Conservation (phyloP, 2,113 vertebrate species). For the Siphamia tubifer region DNA sequence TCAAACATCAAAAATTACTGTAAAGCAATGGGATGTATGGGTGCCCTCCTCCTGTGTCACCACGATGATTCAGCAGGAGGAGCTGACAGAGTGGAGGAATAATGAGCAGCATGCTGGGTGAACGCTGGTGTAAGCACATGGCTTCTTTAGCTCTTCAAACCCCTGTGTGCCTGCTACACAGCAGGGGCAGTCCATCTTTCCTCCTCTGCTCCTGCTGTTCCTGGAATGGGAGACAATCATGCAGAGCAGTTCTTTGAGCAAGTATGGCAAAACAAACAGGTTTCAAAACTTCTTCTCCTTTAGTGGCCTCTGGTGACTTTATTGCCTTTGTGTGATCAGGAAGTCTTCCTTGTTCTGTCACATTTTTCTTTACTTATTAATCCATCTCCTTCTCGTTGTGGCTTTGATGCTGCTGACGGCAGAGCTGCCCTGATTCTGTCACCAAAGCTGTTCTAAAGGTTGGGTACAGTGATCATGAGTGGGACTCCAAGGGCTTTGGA, state of each 20-base stretch:
- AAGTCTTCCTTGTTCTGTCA: constrained; percentile 48
- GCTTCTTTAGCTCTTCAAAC: constrained; percentile 40
- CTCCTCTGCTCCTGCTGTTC: constrained; percentile 22
- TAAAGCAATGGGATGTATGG: constrained; percentile 3
- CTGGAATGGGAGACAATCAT: constrained; percentile 14
- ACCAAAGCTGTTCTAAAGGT: constrained; percentile 49
- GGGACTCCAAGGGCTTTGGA: constrained; percentile 20
- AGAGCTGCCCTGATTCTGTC: constrained; percentile 73
- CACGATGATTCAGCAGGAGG: constrained; percentile 50
- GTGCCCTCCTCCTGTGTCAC: constrained; percentile 29
- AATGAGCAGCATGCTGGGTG: constrained; percentile 61
- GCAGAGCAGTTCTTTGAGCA: constrained; percentile 24
- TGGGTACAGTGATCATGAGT: constrained; percentile 19
- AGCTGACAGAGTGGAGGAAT: constrained; percentile 59
- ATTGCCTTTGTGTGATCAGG: constrained; percentile 35
- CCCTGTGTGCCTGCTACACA: constrained; percentile 2
- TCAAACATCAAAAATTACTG: constrained; percentile 45
- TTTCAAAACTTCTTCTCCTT: constrained; percentile 35
- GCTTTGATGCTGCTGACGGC: constrained; percentile 57
- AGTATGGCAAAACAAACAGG: constrained; percentile 48
- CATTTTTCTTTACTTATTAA: constrained; percentile 72
- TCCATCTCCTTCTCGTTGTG: constrained; percentile 45
- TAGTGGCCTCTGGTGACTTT: constrained; percentile 42
- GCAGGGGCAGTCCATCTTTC: constrained; percentile 14
- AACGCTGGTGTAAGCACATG: constrained; percentile 17